A percentile compares a stretch with the other conserved stretches of the same genome.
phyloP scores from a whole-genome alignment of 2,888 invertebrate genomes.

The Girardia tigrina region DNA sequence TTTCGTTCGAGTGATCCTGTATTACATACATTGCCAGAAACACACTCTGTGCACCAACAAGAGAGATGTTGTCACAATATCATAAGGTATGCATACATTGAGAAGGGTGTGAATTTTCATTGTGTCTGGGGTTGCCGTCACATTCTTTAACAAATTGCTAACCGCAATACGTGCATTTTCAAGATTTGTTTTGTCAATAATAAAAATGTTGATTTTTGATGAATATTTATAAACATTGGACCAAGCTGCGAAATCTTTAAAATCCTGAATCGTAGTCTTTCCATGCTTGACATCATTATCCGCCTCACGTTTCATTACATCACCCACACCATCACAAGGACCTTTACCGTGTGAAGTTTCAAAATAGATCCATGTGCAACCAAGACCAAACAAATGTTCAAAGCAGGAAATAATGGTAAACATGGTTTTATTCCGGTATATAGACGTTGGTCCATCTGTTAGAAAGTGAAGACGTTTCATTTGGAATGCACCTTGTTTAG shows the following conservation, averaged over 20 bases:
- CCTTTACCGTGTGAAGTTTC: constrained; percentile 28
- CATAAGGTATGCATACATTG: too few relatives aligned
- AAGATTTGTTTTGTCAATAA: not conserved
- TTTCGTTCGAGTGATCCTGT: too few relatives aligned
- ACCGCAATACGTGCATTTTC: too few relatives aligned
- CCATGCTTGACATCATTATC: constrained; percentile 25
- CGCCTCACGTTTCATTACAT: not conserved
- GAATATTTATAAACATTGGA: not conserved
- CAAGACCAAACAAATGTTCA: not conserved
- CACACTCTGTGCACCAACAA: too few relatives aligned
- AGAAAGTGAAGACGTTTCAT: too few relatives aligned
- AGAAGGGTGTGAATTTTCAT: too few relatives aligned
- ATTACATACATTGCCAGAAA: too few relatives aligned
- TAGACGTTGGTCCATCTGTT: constrained; percentile 34
- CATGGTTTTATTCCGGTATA: constrained; percentile 32
- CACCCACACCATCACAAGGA: not conserved
- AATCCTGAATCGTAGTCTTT: constrained; percentile 26
- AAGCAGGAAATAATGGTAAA: constrained; percentile 4
- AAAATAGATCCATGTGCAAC: constrained; percentile 12
- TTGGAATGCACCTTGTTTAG: too few relatives aligned
- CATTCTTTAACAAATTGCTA: too few relatives aligned
- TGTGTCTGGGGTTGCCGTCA: too few relatives aligned
- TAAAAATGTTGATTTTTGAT: constrained; percentile 14
- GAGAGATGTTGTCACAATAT: too few relatives aligned
- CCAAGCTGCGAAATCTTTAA: not conserved